Evolutionary conservation across 2,113 vertebrate species (phyloP).

Genomic region (Tor tambroides): DNA sequence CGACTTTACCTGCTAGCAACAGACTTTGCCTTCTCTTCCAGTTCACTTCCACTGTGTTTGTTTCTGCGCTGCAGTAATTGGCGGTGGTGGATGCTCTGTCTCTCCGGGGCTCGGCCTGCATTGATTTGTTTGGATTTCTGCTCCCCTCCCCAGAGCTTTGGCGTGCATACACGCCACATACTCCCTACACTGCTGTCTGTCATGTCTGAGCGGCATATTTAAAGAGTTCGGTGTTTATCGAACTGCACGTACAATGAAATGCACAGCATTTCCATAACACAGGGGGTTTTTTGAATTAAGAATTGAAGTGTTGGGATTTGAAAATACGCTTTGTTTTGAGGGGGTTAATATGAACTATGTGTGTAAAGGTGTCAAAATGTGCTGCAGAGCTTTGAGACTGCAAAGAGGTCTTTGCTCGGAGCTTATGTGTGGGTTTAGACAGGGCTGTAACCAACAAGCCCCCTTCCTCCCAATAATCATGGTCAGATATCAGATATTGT

Average conservation of each 20-base stretch:
- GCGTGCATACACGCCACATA: conserved; percentile 5
- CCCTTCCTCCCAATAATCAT: background rate
- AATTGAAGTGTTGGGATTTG: background rate
- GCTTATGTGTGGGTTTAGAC: background rate
- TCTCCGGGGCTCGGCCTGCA: conserved; percentile 48
- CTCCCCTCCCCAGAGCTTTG: conserved; percentile 21
- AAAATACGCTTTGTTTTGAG: background rate
- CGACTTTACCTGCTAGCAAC: conserved; percentile 36
- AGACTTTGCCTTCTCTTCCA: conserved; percentile 34
- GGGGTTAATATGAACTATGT: background rate
- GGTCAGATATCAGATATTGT: background rate
- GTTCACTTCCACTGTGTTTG: conserved; percentile 29
- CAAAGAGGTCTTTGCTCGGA: background rate
- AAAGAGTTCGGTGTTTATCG: conserved; percentile 32
- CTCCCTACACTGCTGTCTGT: conserved; percentile 16
- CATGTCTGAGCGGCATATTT: conserved; percentile 21
- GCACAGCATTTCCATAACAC: background rate
- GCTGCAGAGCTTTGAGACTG: background rate
- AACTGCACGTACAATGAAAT: background rate
- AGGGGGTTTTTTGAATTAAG: background rate
- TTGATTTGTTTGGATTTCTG: conserved; percentile 55
- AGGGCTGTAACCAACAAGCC: background rate
- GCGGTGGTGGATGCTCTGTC: conserved; percentile 35
- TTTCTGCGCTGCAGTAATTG: conserved; percentile 49
- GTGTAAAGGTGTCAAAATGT: conserved; percentile 16